Conservation (phyloP, 2,797 vertebrate genomes). For the Agapornis canus region DNA sequence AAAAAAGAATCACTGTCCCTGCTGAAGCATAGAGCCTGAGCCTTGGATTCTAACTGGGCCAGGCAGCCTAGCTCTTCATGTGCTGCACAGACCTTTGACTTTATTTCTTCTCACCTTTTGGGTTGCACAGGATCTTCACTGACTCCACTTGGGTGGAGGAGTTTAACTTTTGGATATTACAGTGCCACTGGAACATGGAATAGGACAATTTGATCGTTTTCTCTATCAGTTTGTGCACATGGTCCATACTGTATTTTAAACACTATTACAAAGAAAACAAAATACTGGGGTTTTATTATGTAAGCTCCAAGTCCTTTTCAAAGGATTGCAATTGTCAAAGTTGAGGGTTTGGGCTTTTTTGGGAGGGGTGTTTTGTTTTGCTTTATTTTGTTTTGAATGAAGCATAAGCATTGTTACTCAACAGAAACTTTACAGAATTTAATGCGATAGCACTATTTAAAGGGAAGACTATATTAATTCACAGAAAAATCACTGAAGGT, state of each 20-base stretch:
- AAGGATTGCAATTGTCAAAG: not conserved
- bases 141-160: not conserved
- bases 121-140: not conserved
- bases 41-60: not conserved
- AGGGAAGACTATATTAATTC: not conserved
- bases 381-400: not conserved
- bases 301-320: not conserved
- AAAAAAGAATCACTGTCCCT: not conserved
- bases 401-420: not conserved
- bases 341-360: not conserved
- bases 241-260: not conserved
- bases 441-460: not conserved
- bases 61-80: too few relatives aligned
- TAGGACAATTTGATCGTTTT: not conserved
- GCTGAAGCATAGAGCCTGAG: not conserved
- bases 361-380: too few relatives aligned
- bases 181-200: rapidly evolving
- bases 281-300: not conserved
- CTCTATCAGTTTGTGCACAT: not conserved
- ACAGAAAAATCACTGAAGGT: not conserved
- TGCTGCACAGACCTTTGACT: not conserved
- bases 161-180: not conserved
- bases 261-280: not conserved
- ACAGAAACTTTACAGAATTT: not conserved
- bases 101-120: not conserved